Evolutionary conservation across 2,113 vertebrate genomes (phyloP), one percentile per base, ranked within the genome.

Genomic region (Paralichthys olivaceus): DNA sequence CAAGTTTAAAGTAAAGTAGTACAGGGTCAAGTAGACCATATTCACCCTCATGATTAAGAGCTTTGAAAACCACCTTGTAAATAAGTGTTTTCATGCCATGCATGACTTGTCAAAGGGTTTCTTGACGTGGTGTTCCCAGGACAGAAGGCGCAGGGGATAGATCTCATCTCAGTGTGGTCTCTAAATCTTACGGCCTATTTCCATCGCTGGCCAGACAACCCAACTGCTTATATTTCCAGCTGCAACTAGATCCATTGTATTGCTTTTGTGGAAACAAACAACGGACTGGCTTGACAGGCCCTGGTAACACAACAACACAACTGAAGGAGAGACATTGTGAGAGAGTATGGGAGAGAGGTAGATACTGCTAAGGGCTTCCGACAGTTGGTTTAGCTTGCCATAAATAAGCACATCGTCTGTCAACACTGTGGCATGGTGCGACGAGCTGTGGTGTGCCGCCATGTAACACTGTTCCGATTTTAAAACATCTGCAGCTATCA

Each of bases 331-430:
- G 64, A 72, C 71, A 55, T 37, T 40, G 47, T 56, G 64, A 70
- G 61, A 64, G 49, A 69, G 51, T 17, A n/a, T 25, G 17, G 20
- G 60, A 65, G 55, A 61, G 65, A 43, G 65, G 49, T 58, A 83
- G 68, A 40, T 72, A 60, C 59, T 32, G 70, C 72, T 81, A 25
- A 78, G 58, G 54, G 69, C 72, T 80, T 73, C 20, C 71, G 76
- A 87, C 77, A 78, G 77, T 85, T 76, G 80, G 76, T 86, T 86
- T 83, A 80, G 70, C 64, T 22, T 85, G 74, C 86, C 66, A 40
- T 88, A 89, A 92, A 92, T 90, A 90, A 90, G 87, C 86, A 87
- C 56, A 66, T 84, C 40, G 49, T 88, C 88, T 84, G 81, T 90
- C 88, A 89, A 76, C 88, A 71, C 76, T 25, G 72, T 72, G 70